A percentile compares a stretch with the other conserved stretches of the same genome.
Conservation (phyloP, 2,113 vertebrate genomes). For the Perognathus longimembris region DNA sequence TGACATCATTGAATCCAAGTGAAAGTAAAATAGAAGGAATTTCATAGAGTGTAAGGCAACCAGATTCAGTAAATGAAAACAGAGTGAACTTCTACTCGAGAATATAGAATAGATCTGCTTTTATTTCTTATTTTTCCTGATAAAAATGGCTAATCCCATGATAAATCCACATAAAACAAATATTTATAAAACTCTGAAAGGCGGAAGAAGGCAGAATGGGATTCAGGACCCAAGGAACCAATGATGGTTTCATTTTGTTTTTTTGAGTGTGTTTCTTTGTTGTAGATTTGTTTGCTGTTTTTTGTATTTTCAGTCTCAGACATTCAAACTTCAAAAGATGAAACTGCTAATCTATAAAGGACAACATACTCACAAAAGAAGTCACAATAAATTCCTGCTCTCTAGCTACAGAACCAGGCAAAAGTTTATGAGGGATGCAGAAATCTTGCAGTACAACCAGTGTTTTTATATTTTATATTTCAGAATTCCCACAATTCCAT, state of each 20-base stretch:
- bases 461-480: too few relatives aligned
- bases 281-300: too few relatives aligned
- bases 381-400: background rate
- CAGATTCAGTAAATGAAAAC: slow-evolving; percentile 2
- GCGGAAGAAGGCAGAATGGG: background rate
- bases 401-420: background rate
- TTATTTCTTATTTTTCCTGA: background rate
- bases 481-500: too few relatives aligned
- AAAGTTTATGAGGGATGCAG: background rate
- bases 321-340: background rate
- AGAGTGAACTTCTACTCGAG: background rate
- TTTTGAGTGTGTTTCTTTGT: too few relatives aligned
- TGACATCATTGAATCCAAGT: background rate
- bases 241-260: background rate
- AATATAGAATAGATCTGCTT: background rate
- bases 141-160: background rate
- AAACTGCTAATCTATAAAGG: background rate
- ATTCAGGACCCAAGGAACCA: background rate
- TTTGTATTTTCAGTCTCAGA: background rate
- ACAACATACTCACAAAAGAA: background rate
- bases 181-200: background rate
- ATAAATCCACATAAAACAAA: background rate
- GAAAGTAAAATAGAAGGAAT: background rate
- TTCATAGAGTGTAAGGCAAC: background rate
- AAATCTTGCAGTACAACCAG: background rate